Conservation (phyloP, 2,888 invertebrate genomes). For the Keiferia lycopersicella region DNA sequence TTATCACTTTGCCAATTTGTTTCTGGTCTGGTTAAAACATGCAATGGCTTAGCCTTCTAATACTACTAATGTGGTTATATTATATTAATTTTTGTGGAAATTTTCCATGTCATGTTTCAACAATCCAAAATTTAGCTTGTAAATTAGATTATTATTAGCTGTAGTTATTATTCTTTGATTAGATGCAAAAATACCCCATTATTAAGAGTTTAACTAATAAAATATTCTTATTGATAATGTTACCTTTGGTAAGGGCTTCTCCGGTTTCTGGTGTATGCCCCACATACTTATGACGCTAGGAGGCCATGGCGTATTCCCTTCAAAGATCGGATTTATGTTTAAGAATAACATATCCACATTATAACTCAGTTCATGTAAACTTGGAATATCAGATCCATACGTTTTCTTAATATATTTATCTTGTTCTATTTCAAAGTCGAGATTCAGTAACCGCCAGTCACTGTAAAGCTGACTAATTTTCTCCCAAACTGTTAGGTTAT, state of each 20-base stretch:
- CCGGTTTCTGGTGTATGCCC: conserved; percentile 57
- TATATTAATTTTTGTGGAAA: too few species aligned
- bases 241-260: conserved; percentile 35
- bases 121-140: too few species aligned
- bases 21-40: too few species aligned
- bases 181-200: too few species aligned
- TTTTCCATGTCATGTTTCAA: too few species aligned
- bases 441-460: conserved; percentile 28
- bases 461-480: conserved; percentile 41
- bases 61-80: too few species aligned
- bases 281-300: conserved; percentile 63
- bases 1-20: too few species aligned
- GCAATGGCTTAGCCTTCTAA: too few species aligned
- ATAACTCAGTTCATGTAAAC: conserved; percentile 38
- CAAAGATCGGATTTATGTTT: conserved; percentile 60
- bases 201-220: too few species aligned
- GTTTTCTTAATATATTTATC: conserved; percentile 32
- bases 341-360: conserved; percentile 54
- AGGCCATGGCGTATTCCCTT: conserved; percentile 56
- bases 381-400: conserved; percentile 44
- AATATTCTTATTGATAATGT: too few species aligned
- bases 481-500: conserved; percentile 46
- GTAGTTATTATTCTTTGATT: too few species aligned
- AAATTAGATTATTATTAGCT: too few species aligned
- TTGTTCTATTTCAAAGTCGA: conserved; percentile 24